These are phyloP conservation scores for Knipowitschia caucasica DNA, from an alignment of 2,797 vertebrate genomes.

Conservation along the genomic window DNA sequence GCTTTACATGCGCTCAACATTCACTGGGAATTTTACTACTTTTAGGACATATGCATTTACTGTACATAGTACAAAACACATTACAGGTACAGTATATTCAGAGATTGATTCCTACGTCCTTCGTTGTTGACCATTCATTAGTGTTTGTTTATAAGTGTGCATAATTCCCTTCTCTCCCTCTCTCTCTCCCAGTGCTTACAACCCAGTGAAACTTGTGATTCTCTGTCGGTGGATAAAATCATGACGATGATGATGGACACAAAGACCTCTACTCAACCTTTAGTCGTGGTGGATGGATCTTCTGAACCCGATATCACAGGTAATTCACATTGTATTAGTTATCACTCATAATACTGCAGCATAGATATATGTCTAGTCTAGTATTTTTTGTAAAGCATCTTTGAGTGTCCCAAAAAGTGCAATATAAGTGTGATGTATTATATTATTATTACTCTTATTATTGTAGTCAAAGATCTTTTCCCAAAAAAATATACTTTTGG, in stretches of 20 bases:
- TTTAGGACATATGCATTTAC: not conserved
- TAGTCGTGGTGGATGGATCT: constrained; percentile 76
- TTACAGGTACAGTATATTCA: not conserved
- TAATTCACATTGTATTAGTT: no score
- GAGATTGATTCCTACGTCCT: not conserved
- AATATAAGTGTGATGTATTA: no score
- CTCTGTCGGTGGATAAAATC: constrained; percentile 74
- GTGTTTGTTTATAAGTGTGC: no score
- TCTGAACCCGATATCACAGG: constrained; percentile 5
- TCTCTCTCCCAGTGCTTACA: constrained; percentile 79
- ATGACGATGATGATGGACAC: constrained; percentile 85
- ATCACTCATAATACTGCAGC: not conserved
- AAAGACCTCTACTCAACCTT: constrained; percentile 81
- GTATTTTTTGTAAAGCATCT: no score
- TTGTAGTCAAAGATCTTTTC: no score
- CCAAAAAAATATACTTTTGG: no score
- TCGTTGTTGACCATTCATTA: not conserved
- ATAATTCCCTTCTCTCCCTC: not conserved
- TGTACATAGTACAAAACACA: not conserved
- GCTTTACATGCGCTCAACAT: no score
- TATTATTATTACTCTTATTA: no score
- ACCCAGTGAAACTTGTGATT: constrained; percentile 79
- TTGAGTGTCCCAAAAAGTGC: no score
- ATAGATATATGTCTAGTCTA: not conserved
- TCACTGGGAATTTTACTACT: no score